Evolutionary conservation across 2,797 vertebrate species (phyloP).

Genomic region (Melanotaenia pygmaea): DNA sequence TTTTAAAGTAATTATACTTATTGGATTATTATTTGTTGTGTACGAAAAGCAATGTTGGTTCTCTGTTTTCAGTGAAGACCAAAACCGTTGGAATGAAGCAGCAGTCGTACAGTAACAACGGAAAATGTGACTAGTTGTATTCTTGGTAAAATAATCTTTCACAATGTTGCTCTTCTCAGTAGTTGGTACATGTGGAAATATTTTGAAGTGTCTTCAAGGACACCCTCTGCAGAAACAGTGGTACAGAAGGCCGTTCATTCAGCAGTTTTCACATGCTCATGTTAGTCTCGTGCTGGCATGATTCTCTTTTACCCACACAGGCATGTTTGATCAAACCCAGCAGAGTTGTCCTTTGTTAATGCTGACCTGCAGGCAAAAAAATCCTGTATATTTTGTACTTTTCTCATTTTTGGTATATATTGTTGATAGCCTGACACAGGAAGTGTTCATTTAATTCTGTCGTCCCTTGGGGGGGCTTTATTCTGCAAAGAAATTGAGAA

Average conservation of each 20-base stretch:
- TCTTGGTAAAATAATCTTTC: background rate
- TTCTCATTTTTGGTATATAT: background rate
- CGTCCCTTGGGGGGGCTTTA: background rate
- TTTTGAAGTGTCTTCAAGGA: background rate
- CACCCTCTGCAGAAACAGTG: conserved; percentile 3
- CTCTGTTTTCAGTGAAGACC: background rate
- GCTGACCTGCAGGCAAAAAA: background rate
- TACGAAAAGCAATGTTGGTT: background rate
- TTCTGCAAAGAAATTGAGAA: background rate
- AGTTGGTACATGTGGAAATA: conserved; percentile 9
- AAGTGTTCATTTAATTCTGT: background rate
- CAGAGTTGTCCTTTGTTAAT: conserved; percentile 6
- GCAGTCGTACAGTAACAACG: background rate
- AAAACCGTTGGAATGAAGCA: too few relatives aligned
- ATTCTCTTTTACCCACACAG: conserved; percentile 3
- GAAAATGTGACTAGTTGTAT: background rate
- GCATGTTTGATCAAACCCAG: background rate
- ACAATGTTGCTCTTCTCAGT: conserved; percentile 13
- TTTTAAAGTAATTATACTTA: background rate
- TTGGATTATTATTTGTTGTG: background rate
- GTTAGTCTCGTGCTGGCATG: conserved; percentile 23
- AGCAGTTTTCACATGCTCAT: conserved; percentile 29
- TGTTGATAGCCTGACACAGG: background rate
- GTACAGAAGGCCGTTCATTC: conserved; percentile 62
- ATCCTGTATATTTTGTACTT: background rate